These are phyloP conservation scores for Polyodon spathula DNA, from an alignment of 2,113 vertebrate species.

Conservation along the genomic window DNA sequence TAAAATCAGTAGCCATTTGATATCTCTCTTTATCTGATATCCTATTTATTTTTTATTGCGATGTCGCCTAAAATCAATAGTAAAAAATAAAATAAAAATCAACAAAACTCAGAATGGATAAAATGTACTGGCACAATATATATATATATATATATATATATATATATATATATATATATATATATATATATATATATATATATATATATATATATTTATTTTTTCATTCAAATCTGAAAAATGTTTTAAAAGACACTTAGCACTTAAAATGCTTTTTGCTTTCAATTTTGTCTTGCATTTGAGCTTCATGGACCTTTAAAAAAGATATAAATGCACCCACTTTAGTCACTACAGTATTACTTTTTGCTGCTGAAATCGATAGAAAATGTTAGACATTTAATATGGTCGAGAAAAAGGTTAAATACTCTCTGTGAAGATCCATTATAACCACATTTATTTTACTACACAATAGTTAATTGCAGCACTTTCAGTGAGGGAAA, in stretches of 20 bases:
- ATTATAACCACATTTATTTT: too few species aligned
- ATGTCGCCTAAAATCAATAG: constrained; percentile 8
- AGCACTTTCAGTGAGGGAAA: too few species aligned
- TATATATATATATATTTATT: neutral
- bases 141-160: neutral
- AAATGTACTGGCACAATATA: too few species aligned
- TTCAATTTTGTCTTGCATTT: too few species aligned
- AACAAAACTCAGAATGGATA: constrained; percentile 17
- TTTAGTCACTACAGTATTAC: too few species aligned
- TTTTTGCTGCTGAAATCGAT: too few species aligned
- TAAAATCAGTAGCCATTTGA: constrained; percentile 1
- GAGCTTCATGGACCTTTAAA: too few species aligned
- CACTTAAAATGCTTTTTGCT: neutral
- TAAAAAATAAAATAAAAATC: constrained; percentile 4
- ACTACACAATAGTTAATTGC: too few species aligned
- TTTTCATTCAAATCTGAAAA: neutral
- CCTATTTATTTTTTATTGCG: neutral
- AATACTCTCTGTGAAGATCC: too few species aligned
- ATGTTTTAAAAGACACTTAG: neutral
- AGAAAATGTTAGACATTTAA: too few species aligned
- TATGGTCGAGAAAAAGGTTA: too few species aligned
- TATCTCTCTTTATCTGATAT: neutral
- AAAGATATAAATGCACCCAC: too few species aligned
- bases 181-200: neutral
- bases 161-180: neutral